These are phyloP conservation scores for Trachymyrmex cornetzi DNA, from an alignment of 1,140 invertebrate genomes.

Conservation along the genomic window DNA sequence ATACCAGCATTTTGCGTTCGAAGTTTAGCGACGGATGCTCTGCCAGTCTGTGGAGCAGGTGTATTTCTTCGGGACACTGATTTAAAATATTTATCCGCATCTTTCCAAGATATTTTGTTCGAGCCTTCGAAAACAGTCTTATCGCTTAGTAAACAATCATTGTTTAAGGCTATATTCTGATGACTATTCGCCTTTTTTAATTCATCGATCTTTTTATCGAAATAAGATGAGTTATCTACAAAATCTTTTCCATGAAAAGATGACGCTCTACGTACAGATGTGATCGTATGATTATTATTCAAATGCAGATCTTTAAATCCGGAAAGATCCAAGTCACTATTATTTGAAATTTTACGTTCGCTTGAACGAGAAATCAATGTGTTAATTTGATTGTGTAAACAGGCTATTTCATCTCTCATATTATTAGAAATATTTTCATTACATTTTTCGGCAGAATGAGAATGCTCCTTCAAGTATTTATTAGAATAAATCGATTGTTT, in stretches of 20 bases:
- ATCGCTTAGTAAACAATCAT: conserved; percentile 24
- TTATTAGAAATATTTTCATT: conserved; percentile 19
- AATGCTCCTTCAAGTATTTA: conserved; percentile 32
- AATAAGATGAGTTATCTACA: conserved; percentile 78
- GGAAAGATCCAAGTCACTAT: conserved; percentile 69
- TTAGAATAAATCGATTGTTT: conserved; percentile 34
- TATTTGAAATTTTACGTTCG: conserved; percentile 75
- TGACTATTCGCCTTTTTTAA: conserved; percentile 82
- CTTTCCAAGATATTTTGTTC: conserved; percentile 83
- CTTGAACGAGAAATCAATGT: conserved; percentile 80
- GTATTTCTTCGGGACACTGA: conserved; percentile 68
- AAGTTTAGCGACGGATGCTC: conserved; percentile 89
- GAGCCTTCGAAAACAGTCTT: conserved; percentile 27
- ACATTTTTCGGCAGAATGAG: conserved; percentile 39
- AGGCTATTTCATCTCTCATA: conserved; percentile 39
- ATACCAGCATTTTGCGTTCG: conserved; percentile 90
- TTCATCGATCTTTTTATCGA: conserved; percentile 81
- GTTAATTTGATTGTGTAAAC: conserved; percentile 80
- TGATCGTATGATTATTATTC: conserved; percentile 2
- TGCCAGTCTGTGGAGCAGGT: conserved; percentile 84
- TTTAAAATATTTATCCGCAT: conserved; percentile 83
- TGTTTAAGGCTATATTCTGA: conserved; percentile 70
- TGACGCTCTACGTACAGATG: conserved; percentile 79
- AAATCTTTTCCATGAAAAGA: conserved; percentile 82
- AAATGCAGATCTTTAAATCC: conserved; percentile 64